These are phyloP conservation scores for Trachelus iudaicus DNA, from an alignment of 2,888 invertebrate genomes.

Conservation along the genomic window DNA sequence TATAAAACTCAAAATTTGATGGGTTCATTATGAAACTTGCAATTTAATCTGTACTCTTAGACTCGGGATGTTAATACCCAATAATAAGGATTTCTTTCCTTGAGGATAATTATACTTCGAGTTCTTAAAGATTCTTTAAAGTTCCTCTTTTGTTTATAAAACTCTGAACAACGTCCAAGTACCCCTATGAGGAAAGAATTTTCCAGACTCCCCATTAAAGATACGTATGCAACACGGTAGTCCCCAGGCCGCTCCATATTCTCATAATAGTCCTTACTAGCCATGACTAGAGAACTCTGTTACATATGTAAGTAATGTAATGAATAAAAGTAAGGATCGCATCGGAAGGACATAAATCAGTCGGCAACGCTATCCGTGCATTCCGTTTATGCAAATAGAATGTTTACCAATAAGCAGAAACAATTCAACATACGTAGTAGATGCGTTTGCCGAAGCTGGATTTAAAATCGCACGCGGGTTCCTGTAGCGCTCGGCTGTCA, in stretches of 20 bases:
- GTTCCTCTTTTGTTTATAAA: neutral
- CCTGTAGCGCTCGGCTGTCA: constrained; percentile 11
- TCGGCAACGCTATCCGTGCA: neutral
- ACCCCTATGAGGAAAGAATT: neutral
- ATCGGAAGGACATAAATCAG: neutral
- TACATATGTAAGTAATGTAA: neutral
- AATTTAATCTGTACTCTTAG: neutral
- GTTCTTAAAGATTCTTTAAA: neutral
- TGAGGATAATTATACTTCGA: neutral
- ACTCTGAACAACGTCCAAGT: neutral
- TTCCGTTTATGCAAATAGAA: constrained; percentile 5
- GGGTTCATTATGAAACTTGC: neutral
- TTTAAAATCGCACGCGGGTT: constrained; percentile 1
- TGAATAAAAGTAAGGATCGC: neutral
- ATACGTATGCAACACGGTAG: neutral
- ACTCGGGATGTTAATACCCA: neutral
- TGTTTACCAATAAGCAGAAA: constrained; percentile 15
- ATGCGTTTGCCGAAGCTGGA: neutral
- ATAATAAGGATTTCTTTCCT: neutral
- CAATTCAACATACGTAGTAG: neutral
- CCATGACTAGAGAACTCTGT: neutral
- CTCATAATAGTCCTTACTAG: neutral
- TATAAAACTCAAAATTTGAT: neutral
- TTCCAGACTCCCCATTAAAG: neutral
- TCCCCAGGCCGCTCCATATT: neutral